These are phyloP conservation scores for Harpalus rubripes DNA, from an alignment of 2,888 invertebrate species.

Conservation along the genomic window DNA sequence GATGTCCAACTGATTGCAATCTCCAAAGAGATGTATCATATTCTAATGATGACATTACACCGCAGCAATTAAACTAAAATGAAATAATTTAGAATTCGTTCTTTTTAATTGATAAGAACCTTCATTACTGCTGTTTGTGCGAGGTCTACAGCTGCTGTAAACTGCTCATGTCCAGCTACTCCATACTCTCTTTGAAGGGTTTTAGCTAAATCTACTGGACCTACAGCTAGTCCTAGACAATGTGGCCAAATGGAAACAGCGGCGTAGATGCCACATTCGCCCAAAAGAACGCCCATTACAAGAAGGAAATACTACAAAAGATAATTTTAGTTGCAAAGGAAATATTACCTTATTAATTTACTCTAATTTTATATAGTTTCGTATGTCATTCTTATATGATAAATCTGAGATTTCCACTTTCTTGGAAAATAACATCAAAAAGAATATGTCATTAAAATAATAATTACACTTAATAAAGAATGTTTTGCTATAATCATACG, in stretches of 20 bases:
- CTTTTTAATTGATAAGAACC: constrained; percentile 47
- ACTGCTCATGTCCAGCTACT: constrained; percentile 86
- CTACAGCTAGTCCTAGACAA: constrained; percentile 85
- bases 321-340: constrained; percentile 22
- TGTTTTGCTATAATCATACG: constrained; percentile 10
- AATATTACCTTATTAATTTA: background rate
- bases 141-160: constrained; percentile 89
- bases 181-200: constrained; percentile 88
- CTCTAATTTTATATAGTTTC: background rate
- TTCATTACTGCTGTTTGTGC: constrained; percentile 82
- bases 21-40: constrained; percentile 91
- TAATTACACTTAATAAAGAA: constrained; percentile 2
- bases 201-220: constrained; percentile 84
- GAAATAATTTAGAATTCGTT: constrained; percentile 1
- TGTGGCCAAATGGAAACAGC: constrained; percentile 88
- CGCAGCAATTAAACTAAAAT: constrained; percentile 87
- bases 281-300: constrained; percentile 83
- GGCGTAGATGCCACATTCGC: constrained; percentile 86
- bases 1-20: constrained; percentile 85
- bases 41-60: constrained; percentile 87
- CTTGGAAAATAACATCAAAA: background rate
- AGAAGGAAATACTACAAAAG: constrained; percentile 84
- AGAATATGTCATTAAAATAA: background rate
- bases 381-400: background rate
- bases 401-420: background rate